Conservation (phyloP, 2,888 invertebrate genomes). For the Unio delphinus region DNA sequence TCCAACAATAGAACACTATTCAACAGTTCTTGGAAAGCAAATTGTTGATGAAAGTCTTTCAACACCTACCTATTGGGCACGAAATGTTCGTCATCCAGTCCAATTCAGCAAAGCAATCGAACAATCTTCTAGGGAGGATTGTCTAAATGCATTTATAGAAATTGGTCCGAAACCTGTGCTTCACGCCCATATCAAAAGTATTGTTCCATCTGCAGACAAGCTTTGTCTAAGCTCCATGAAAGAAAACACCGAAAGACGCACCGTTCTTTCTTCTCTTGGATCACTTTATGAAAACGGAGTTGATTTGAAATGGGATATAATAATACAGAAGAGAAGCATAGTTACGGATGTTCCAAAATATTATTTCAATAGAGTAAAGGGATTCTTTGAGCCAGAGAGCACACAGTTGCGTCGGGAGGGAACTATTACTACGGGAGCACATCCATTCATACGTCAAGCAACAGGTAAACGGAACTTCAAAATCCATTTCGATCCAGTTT, state of each 20-base stretch:
- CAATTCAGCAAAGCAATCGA: constrained; percentile 38
- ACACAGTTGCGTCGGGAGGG: constrained; percentile 15
- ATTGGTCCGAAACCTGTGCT: constrained; percentile 56
- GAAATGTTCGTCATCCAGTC: too few relatives aligned
- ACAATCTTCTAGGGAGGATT: constrained; percentile 11
- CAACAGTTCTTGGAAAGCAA: too few relatives aligned
- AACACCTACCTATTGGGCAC: too few relatives aligned
- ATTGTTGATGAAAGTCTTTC: too few relatives aligned
- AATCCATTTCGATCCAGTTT: constrained; percentile 15
- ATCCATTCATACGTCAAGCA: constrained; percentile 9
- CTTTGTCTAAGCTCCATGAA: constrained; percentile 23
- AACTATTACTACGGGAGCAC: background rate
- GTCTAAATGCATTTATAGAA: constrained; percentile 48
- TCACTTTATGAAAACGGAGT: constrained; percentile 27
- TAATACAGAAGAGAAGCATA: too few relatives aligned
- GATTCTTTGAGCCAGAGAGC: constrained; percentile 23
- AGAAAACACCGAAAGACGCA: constrained; percentile 18
- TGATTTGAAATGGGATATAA: constrained; percentile 23
- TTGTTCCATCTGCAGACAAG: constrained; percentile 22
- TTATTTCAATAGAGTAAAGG: constrained; percentile 31
- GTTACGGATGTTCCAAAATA: constrained; percentile 39
- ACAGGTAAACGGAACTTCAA: constrained; percentile 7
- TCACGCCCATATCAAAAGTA: constrained; percentile 32
- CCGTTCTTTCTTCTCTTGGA: constrained; percentile 19
- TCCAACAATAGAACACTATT: too few relatives aligned